These are phyloP conservation scores for Camptogramma bilineatum DNA, from an alignment of 2,888 invertebrate genomes.

Conservation along the genomic window DNA sequence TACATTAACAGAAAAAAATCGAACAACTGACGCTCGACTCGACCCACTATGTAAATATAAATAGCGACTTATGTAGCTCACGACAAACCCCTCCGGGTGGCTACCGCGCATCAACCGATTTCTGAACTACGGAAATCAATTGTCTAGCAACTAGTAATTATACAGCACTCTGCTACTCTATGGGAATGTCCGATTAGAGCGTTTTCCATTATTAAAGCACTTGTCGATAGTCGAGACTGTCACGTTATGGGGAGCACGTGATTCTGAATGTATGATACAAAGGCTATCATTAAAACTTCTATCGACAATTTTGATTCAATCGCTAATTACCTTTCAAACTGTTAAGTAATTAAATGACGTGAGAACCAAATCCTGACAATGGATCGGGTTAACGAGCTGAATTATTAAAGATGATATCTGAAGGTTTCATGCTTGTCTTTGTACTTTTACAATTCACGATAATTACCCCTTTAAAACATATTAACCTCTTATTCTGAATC, in stretches of 20 bases:
- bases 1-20: conserved; percentile 80
- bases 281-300: conserved; percentile 74
- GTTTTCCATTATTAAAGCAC: conserved; percentile 53
- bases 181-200: conserved; percentile 57
- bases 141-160: conserved; percentile 64
- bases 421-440: conserved; percentile 40
- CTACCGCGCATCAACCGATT: conserved; percentile 62
- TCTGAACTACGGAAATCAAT: conserved; percentile 76
- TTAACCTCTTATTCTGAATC: conserved; percentile 27
- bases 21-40: conserved; percentile 72
- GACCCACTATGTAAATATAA: conserved; percentile 72
- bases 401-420: conserved; percentile 65
- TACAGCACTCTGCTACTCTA: conserved; percentile 45
- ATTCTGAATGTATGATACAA: conserved; percentile 63
- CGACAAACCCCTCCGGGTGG: conserved; percentile 49
- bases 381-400: conserved; percentile 62
- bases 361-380: conserved; percentile 81
- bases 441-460: conserved; percentile 34
- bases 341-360: conserved; percentile 76
- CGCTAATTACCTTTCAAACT: conserved; percentile 72
- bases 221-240: conserved; percentile 57
- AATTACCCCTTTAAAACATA: conserved; percentile 33
- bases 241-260: conserved; percentile 61
- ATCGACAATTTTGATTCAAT: conserved; percentile 56
- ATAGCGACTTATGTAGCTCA: conserved; percentile 59